Base-by-base conservation (phyloP, 2,797 vertebrate species). In the Nyctalus aviator region DNA sequence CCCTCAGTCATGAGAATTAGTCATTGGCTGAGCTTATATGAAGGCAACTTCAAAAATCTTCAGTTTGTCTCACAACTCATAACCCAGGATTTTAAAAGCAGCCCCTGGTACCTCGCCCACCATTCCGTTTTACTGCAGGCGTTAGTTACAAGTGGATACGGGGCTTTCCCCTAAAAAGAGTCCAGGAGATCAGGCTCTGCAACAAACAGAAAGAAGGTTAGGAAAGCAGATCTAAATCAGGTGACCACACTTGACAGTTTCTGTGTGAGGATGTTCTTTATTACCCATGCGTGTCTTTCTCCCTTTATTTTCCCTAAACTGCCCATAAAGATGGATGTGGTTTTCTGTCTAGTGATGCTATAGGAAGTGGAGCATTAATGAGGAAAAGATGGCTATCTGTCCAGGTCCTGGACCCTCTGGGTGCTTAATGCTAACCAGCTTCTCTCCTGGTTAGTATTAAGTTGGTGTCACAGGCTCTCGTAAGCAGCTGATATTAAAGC, bases 381-480 rank as follows among this genome's bases (percentile, higher is more conserved):
- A 94, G 84, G 92, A 97, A 96, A 95, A 97, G 76, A 86, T 95
- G 90, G 76, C 78, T 85, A 68, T 96, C 78, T 93, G 71, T 88
- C 92, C 57, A 55, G 41, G 88, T 44, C 92, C 71, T 66, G 1
- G 18, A 73, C 75, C 44, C 66, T 94, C 68, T 93, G 48, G 83
- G 86, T 0, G 3, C 69, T 69, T 97, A 96, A 94, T 95, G 84
- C 73, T 96, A 93, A 96, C 84, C 86, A 95, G 95, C 91, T 95
- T 96, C 37, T 81, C 83, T 79, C 66, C 90, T 97, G 86, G 86
- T 79, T 95, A 95, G 46, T 73, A 90, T 96, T 94, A 95, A 90
- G 57, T 85, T 17, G 35, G 55, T 89, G 68, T 88, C 27, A 13
- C 53, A 91, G 66, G 78, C 73, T 94, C 69, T 84, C 83, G 87